Percentiles rank a stretch among this genome's conserved stretches.
Evolutionary conservation across 2,113 vertebrate species (phyloP).

Genomic region (Zapus hudsonius): DNA sequence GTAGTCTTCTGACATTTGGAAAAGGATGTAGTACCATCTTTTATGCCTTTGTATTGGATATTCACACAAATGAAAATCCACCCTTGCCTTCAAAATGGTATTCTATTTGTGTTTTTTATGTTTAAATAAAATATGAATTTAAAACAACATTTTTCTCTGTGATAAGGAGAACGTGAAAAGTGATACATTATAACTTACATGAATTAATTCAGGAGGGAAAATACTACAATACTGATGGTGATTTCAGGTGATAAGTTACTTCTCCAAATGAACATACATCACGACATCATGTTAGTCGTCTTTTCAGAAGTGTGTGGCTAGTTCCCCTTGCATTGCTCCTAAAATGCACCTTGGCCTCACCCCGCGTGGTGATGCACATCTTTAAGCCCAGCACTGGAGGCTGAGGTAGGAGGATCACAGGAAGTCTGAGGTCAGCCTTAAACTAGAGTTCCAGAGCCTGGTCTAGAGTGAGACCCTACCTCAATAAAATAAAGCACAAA

Average conservation of each 20-base stretch:
- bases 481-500: no score
- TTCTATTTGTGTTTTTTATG: slow-evolving; percentile 9
- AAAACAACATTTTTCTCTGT: neutral
- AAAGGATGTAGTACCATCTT: no score
- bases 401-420: no score
- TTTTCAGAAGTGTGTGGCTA: neutral
- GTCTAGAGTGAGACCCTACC: no score
- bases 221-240: neutral
- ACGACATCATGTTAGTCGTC: neutral
- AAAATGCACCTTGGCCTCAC: no score
- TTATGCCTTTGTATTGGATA: no score
- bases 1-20: slow-evolving; percentile 3
- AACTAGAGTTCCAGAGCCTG: no score
- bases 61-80: slow-evolving; percentile 21
- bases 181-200: neutral
- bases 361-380: no score
- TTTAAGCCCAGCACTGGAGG: no score
- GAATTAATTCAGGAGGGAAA: neutral
- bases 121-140: slow-evolving; percentile 18
- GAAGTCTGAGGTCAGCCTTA: no score
- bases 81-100: slow-evolving; percentile 29
- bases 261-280: neutral
- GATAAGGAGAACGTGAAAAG: slow-evolving; percentile 30
- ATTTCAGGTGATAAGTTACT: slow-evolving; percentile 10
- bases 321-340: no score